Percentiles rank a stretch among this genome's conserved stretches.
These are phyloP conservation scores for Blennius ocellaris DNA, from an alignment of 2,113 vertebrate genomes.

Conservation along the genomic window DNA sequence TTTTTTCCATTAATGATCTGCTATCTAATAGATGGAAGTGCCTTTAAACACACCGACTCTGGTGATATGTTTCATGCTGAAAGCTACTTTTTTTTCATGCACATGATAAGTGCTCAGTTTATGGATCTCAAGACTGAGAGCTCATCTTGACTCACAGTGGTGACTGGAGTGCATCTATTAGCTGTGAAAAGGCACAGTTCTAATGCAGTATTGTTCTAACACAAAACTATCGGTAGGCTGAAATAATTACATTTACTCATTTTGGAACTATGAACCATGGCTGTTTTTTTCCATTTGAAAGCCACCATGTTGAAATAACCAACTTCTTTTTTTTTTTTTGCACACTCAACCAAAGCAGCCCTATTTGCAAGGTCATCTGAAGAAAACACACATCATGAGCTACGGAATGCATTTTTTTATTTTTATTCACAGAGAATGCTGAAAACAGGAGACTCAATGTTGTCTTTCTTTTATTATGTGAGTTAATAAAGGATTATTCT, in stretches of 20 bases:
- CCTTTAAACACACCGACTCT: constrained; percentile 3
- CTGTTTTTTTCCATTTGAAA: neutral
- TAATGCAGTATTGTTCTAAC: neutral
- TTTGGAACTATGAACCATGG: neutral
- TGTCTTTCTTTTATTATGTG: no score
- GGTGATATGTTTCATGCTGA: neutral
- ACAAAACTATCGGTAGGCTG: neutral
- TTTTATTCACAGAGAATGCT: neutral
- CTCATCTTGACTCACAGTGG: neutral
- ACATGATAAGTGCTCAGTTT: neutral
- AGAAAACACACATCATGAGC: neutral
- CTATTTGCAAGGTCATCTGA: neutral
- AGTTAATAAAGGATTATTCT: no score
- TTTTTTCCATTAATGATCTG: constrained; percentile 4
- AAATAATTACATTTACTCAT: neutral
- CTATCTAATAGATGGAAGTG: constrained; percentile 2
- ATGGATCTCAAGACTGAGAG: neutral
- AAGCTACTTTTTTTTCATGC: neutral
- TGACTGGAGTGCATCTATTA: neutral
- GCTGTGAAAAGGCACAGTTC: neutral
- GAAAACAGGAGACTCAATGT: no score
- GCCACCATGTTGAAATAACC: neutral
- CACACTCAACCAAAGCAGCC: neutral
- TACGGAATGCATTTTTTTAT: neutral
- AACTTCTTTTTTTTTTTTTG: neutral